Evolutionary conservation across 2,113 vertebrate genomes (phyloP), one percentile per base, ranked within the genome.

Genomic region (Leptocoma aspasia): DNA sequence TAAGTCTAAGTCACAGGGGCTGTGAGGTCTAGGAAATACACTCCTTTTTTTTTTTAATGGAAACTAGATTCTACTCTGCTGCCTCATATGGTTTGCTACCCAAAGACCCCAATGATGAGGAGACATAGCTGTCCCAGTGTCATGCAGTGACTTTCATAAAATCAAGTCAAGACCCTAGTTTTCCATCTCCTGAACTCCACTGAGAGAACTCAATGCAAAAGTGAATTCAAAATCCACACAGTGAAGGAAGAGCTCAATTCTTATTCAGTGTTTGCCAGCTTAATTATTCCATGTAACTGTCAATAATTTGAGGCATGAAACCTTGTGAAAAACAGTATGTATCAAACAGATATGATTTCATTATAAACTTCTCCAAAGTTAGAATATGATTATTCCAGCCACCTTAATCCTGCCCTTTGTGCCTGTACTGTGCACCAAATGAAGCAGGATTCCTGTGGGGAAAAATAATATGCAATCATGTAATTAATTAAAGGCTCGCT

Each of bases 401-500:
- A 73, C 35, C 49, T 80, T 82, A 95, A 90, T 85, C 86, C 66
- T 94, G 84, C 63, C 76, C 63, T 89, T 88, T 80, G 35, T 66
- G 61, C 44, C 61, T 91, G 33, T 54, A 61, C 54, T 87, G 50
- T 61, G 59, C 66, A 94, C 30, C 71, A 85, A 86, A 44, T 63
- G 66, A 93, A 89, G 66, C n/a, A 80, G 63, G 81, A 86, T 53
- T 94, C 86, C 94, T 95, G 81, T 92, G 73, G 60, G 86, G 87
- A 79, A 95, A 97, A 95, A 95, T 79, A 94, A 79, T 82, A 91
- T 28, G 65, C 35, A 82, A 79, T 52, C 52, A 75, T 64, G 92
- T 95, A 92, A 97, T 95, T 95, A 93, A 96, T 93, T 96, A 94
- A 91, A 95, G 41, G 64, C 73, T 79, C 84, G 78, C 24, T 89